Evolutionary conservation across 2,888 invertebrate species (phyloP), one percentile per base, ranked within the genome.

Genomic region (Plusia festucae): DNA sequence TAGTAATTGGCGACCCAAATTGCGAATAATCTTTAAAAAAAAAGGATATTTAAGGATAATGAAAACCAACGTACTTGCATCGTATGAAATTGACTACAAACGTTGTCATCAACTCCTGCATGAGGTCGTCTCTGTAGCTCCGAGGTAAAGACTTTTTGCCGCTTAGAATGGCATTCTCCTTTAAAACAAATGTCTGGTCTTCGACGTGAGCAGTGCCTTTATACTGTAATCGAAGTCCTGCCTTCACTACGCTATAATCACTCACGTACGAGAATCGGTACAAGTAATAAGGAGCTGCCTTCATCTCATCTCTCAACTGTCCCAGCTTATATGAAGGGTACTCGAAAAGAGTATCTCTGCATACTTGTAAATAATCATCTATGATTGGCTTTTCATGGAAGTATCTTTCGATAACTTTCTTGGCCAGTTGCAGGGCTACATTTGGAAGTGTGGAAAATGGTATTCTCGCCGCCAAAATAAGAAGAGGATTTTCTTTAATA

Each of bases 191-290:
- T 0, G 92, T 90, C 79, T 95, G 78, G 75, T 95, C 95, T 72
- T 95, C 95, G 7, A 92, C 90, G 60, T 95, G 95, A 5, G 75
- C 65, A 0, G 65, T 60, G 22, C 93, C 94, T 2, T 88, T 85
- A 15, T 93, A 79, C 51, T 90, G 54, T n/a, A 81, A 30, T 16
- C 62, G 70, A 1, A 78, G 62, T 3, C 60, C 82, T 4, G 59
- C 84, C 73, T 93, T 92, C 27, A 95, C 87, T 1, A 91, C 74
- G 1, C 91, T 95, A 67, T 88, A 76, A 1, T 90, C 85, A 1
- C 90, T 90, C 22, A 93, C 91, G 60, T 93, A 95, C 5, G 91
- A 84, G 78, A 93, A 95, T 65, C 95, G 87, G 76, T 95, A 95
- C 82, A 95, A 79, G 66, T 89, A 95, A 0, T 91, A 86, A 0